Conservation (phyloP, 2,113 vertebrate genomes). For the Peromyscus leucopus region DNA sequence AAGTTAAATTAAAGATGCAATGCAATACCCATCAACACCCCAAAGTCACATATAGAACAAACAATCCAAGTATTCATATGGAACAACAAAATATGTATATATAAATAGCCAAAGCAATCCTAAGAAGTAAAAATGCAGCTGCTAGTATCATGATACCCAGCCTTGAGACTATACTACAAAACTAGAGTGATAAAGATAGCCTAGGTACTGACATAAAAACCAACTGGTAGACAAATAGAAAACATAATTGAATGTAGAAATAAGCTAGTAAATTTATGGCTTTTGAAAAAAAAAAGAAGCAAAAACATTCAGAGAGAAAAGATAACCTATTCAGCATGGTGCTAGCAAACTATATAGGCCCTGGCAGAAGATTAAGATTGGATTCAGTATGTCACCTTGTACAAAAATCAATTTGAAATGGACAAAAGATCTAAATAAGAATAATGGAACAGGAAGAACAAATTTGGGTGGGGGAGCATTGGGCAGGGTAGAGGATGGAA, state of each 20-base stretch:
- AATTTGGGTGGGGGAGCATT: background rate
- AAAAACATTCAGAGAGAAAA: background rate
- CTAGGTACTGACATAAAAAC: background rate
- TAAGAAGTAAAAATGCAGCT: background rate
- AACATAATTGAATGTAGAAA: background rate
- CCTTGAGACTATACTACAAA: background rate
- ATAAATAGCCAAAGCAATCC: background rate
- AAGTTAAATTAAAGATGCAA: background rate
- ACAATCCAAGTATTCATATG: background rate
- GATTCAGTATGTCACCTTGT: background rate
- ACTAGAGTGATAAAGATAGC: background rate
- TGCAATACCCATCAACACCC: background rate
- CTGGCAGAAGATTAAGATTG: background rate
- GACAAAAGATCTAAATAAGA: background rate
- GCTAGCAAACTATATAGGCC: background rate
- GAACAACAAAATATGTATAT: background rate
- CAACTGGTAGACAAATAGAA: background rate
- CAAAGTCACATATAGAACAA: background rate
- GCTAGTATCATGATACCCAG: background rate
- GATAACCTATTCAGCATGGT: background rate
- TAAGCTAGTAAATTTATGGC: background rate
- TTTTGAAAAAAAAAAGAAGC: background rate
- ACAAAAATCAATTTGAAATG: background rate
- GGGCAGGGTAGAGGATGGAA: background rate
- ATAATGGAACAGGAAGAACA: background rate